Evolutionary conservation across 2,888 invertebrate species (phyloP).

Genomic region (Zhuqinia jingwanae): DNA sequence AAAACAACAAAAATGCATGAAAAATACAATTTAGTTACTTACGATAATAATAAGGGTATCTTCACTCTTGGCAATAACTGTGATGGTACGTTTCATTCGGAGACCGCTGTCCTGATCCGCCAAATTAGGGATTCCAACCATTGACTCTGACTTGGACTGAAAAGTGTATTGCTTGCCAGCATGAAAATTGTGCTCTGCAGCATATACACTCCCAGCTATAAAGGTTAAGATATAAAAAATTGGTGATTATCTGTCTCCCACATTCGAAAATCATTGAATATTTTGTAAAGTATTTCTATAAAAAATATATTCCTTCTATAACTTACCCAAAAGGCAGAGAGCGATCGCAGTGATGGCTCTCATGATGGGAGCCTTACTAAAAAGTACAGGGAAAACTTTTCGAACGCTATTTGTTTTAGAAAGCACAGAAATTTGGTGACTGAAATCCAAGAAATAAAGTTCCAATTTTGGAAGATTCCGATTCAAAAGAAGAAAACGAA

Average conservation of each 20-base stretch:
- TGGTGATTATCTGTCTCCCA: no score
- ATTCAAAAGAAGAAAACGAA: background rate
- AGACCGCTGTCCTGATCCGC: constrained; percentile 56
- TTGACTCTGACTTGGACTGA: constrained; percentile 43
- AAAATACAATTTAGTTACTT: constrained; percentile 33
- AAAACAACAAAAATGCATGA: background rate
- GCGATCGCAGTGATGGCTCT: constrained; percentile 67
- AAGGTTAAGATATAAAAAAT: no score
- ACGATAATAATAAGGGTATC: constrained; percentile 49
- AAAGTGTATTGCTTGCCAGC: constrained; percentile 64
- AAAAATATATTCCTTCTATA: no score
- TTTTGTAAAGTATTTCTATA: background rate
- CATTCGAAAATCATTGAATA: no score
- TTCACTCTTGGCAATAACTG: constrained; percentile 52
- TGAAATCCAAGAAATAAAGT: constrained; percentile 15
- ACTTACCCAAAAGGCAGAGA: constrained; percentile 70
- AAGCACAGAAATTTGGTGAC: constrained; percentile 12
- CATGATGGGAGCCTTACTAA: constrained; percentile 61
- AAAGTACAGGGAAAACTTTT: no score
- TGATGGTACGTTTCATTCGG: constrained; percentile 12
- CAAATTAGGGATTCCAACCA: constrained; percentile 44
- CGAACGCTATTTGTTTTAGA: constrained; percentile 16
- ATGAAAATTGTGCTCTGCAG: constrained; percentile 68
- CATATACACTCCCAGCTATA: constrained; percentile 68
- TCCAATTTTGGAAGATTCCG: constrained; percentile 45